These are phyloP conservation scores for Hanleya hanleyi DNA, from an alignment of 2,888 invertebrate genomes.

Conservation along the genomic window DNA sequence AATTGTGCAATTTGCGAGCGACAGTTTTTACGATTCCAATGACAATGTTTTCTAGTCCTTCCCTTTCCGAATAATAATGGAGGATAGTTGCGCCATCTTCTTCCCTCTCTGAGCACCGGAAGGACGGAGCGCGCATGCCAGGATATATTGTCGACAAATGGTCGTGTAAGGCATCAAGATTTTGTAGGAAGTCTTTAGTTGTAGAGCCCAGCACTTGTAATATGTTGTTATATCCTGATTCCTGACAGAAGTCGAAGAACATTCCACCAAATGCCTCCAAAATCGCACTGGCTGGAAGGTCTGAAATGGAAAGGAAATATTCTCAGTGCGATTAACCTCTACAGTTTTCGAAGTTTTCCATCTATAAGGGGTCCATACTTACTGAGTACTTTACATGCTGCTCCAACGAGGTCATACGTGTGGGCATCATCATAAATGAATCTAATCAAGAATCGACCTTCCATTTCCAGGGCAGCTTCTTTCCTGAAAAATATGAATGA, in stretches of 20 bases:
- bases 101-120: conserved; percentile 80
- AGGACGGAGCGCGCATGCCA: conserved; percentile 85
- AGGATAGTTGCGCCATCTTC: conserved; percentile 76
- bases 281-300: conserved; percentile 53
- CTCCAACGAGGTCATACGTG: conserved; percentile 93
- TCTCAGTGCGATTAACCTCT: too few species aligned
- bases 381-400: conserved; percentile 94
- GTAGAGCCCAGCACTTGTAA: conserved; percentile 95
- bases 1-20: conserved; percentile 93
- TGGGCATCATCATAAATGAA: conserved; percentile 97
- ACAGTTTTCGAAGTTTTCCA: neutral
- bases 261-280: conserved; percentile 67
- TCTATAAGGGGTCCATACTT: too few species aligned
- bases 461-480: conserved; percentile 94
- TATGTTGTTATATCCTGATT: conserved; percentile 93
- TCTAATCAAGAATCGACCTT: conserved; percentile 94
- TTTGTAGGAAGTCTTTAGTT: conserved; percentile 95
- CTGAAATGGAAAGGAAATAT: conserved; percentile 33
- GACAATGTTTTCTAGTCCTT: conserved; percentile 96
- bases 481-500: conserved; percentile 78
- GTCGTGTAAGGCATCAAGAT: conserved; percentile 96
- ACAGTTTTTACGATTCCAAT: conserved; percentile 99
- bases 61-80: conserved; percentile 97
- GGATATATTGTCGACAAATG: conserved; percentile 89
- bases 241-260: conserved; percentile 68